Evolutionary conservation across 2,113 vertebrate genomes (phyloP).

Genomic region (Tricholaema leucomelas): DNA sequence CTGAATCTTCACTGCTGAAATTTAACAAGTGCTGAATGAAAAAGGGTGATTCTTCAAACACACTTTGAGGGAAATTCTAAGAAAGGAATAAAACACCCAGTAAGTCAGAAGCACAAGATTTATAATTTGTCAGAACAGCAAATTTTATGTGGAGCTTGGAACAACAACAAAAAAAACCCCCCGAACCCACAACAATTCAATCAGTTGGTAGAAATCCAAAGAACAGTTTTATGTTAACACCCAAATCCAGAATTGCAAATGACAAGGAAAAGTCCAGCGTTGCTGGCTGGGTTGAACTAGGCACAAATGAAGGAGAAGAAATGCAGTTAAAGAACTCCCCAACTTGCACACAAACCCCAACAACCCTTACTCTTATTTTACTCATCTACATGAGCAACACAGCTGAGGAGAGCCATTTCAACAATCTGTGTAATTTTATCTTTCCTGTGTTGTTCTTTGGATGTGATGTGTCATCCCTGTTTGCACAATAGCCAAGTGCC

Average conservation of each 20-base stretch:
- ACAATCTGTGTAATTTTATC: constrained; percentile 65
- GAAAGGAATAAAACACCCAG: not conserved
- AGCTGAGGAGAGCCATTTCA: constrained; percentile 46
- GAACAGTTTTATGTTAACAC: not conserved
- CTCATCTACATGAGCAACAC: constrained; percentile 24
- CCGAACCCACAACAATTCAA: not conserved
- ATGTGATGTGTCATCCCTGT: constrained; percentile 53
- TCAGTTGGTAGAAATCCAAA: not conserved
- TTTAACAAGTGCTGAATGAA: not conserved
- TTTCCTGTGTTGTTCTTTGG: constrained; percentile 58
- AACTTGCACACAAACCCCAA: not conserved
- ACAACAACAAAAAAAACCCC: not conserved
- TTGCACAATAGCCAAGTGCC: constrained; percentile 56
- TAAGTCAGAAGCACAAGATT: not conserved
- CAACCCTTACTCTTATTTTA: constrained; percentile 49
- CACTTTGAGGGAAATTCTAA: not conserved
- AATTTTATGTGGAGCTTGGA: not conserved
- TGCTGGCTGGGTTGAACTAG: not conserved
- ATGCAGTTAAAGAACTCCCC: too few species aligned
- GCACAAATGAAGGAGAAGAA: not conserved
- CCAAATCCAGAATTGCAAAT: constrained; percentile 2
- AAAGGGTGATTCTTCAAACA: constrained; percentile 16
- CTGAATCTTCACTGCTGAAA: not conserved
- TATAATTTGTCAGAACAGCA: not conserved
- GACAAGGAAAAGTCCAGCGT: not conserved